Evolutionary conservation across 2,888 invertebrate species (phyloP).

Genomic region (Phengaris alcon): DNA sequence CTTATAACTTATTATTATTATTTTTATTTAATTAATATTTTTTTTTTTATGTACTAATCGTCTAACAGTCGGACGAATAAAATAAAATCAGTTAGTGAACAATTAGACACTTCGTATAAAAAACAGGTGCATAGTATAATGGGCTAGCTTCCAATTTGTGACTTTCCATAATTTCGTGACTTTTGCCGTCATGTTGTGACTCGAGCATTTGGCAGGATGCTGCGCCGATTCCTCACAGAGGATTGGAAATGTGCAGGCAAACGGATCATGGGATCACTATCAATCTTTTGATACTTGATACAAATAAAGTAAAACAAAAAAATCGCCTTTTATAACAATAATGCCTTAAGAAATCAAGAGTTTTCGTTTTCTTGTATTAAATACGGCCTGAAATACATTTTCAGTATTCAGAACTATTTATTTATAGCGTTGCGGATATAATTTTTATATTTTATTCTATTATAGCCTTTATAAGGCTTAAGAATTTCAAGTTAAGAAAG

Average conservation of each 20-base stretch:
- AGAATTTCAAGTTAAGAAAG: no score
- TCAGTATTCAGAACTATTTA: no score
- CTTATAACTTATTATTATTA: not conserved
- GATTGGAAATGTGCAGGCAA: not conserved
- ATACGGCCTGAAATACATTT: no score
- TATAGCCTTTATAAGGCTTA: no score
- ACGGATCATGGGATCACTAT: not conserved
- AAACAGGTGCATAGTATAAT: not conserved
- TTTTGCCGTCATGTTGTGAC: not conserved
- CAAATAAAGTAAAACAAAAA: not conserved
- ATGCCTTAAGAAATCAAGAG: not conserved
- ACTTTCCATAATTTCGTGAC: conserved; percentile 2
- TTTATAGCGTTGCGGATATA: no score
- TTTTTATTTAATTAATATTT: no score
- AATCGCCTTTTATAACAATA: not conserved
- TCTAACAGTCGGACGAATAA: not conserved
- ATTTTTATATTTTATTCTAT: no score
- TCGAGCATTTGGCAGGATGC: not conserved
- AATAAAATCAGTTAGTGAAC: no score
- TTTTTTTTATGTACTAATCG: not conserved
- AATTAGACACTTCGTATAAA: no score
- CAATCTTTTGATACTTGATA: not conserved
- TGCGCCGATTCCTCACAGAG: not conserved
- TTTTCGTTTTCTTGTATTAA: no score
- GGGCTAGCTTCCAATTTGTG: not conserved